Conservation (phyloP, 2,797 vertebrate species). For the Mastacembelus armatus region DNA sequence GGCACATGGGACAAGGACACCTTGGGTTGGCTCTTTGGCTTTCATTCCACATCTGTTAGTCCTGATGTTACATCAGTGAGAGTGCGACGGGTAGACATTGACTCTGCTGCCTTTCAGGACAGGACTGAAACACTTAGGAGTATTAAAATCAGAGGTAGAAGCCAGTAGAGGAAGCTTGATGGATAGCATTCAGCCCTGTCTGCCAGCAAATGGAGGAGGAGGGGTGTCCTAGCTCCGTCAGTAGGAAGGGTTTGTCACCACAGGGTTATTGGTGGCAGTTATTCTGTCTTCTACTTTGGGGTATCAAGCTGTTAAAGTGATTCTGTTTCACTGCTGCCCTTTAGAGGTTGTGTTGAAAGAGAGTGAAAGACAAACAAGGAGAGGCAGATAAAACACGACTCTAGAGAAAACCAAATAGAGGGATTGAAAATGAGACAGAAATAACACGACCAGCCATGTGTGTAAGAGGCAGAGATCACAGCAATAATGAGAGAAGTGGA, state of each 20-base stretch:
- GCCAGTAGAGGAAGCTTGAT: conserved; percentile 68
- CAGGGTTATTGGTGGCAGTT: conserved; percentile 34
- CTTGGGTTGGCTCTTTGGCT: conserved; percentile 55
- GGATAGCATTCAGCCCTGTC: conserved; percentile 55
- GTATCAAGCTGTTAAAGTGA: conserved; percentile 37
- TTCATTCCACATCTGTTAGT: conserved; percentile 41
- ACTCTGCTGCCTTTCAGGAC: conserved; percentile 65
- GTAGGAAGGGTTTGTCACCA: conserved; percentile 24
- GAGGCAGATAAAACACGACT: conserved; percentile 19
- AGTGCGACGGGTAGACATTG: conserved; percentile 48
- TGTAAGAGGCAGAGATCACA: neutral
- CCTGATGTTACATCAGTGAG: conserved; percentile 52
- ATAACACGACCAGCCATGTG: conserved; percentile 16
- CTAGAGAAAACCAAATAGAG: neutral
- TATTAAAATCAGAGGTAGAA: conserved; percentile 80
- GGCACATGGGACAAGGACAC: conserved; percentile 63
- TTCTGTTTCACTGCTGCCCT: conserved; percentile 37
- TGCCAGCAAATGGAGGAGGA: conserved; percentile 53
- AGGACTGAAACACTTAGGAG: conserved; percentile 79
- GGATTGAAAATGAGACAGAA: neutral
- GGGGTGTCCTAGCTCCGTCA: conserved; percentile 26
- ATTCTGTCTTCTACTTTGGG: conserved; percentile 34
- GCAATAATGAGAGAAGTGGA: conserved; percentile 23
- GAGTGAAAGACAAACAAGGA: conserved; percentile 14
- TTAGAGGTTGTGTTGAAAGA: conserved; percentile 32